Base-by-base conservation (phyloP, 2,888 invertebrate species). In the Caenorhabditis japonica region DNA sequence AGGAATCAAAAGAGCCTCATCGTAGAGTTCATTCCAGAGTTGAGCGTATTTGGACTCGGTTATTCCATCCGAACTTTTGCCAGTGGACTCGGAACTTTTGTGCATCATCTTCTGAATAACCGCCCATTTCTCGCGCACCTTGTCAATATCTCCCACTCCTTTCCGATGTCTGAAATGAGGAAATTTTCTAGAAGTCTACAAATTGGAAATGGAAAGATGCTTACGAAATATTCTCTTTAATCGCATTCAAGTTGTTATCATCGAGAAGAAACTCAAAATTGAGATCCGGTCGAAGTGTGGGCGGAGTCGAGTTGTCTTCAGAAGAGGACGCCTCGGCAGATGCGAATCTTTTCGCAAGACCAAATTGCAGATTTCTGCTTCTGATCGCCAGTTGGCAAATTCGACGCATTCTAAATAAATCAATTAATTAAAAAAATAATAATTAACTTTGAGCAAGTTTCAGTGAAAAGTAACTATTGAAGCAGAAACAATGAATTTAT, bases 201-300 rank as follows among this genome's bases (percentile, higher is more conserved):
- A 19, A 0, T 56, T 23, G 12, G 13, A 17, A 51, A 34, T 5
- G 3, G 10, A 46, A 4, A 4, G n/a, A 12, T 15, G 36, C 58
- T 47, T 15, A 77, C 77, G 38, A 13, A 55, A 81, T 81, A 49
- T 84, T 82, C 15, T 64, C 38, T 39, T 64, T 52, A 15, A 84
- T 82, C 25, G 49, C 58, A 25, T 79, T 77, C n/a, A 44, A 12
- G 76, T 85, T 84, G 4, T 43, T 72, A 19, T 81, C 76, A 61
- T 85, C 81, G 15, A 86, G 66, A 7, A 86, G 75, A 68, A 80
- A 86, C 39, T 86, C 86, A 49, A 86, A 86, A 68, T 86, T 81
- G 17, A 86, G 59, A 39, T 84, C 85, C 0, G 85, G 84, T 21
- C 86, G 75, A 21, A 60, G 55, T 7, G 47, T 56, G 7, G 73